These are phyloP conservation scores for Bimastos eiseni DNA, from an alignment of 2,888 invertebrate genomes.

Conservation along the genomic window DNA sequence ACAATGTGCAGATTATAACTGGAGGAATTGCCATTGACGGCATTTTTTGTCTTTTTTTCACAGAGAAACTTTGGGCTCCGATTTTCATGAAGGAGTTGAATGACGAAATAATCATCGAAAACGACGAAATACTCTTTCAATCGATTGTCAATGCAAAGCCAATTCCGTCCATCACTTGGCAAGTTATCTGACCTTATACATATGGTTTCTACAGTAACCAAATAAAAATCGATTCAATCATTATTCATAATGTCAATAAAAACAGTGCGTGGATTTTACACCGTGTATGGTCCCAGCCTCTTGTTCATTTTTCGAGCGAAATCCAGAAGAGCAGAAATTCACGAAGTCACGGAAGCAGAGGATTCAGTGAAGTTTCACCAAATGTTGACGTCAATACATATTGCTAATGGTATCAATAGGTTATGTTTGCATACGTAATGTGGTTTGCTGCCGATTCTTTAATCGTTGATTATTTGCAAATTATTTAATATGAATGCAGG, in stretches of 20 bases:
- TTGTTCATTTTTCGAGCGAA: too few relatives aligned
- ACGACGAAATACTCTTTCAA: neutral
- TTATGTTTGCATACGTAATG: too few relatives aligned
- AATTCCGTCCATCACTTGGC: constrained; percentile 14
- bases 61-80: constrained; percentile 25
- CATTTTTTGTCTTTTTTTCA: neutral
- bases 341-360: too few relatives aligned
- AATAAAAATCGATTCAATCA: too few relatives aligned
- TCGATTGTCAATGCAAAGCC: neutral
- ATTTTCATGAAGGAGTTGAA: neutral
- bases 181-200: neutral
- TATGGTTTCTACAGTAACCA: neutral
- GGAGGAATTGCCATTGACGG: too few relatives aligned
- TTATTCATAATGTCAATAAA: too few relatives aligned
- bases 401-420: neutral
- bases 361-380: too few relatives aligned
- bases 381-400: too few relatives aligned
- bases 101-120: neutral
- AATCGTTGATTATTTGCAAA: neutral
- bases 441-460: neutral
- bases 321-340: too few relatives aligned
- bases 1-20: too few relatives aligned
- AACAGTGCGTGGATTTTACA: too few relatives aligned
- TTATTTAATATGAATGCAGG: neutral
- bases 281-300: too few relatives aligned